phyloP scores from a whole-genome alignment of 1,140 invertebrate genomes.

The Drosophila nigrodunni region DNA sequence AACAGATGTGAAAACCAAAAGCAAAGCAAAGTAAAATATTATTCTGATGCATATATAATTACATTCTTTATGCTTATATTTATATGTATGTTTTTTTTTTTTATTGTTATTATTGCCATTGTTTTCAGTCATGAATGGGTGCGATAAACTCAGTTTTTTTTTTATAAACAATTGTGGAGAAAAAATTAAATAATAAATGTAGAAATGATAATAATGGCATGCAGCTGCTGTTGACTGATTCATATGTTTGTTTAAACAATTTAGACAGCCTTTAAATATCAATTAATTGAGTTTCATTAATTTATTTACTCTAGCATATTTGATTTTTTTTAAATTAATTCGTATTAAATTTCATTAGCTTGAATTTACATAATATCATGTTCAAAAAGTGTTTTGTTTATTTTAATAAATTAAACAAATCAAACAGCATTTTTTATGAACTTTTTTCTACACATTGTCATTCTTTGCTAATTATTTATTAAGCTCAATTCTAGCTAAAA shows the following conservation, averaged over 20 bases:
- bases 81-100: background rate
- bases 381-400: too few relatives aligned
- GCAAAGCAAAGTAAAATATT: slow-evolving; percentile 22
- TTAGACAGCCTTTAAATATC: background rate
- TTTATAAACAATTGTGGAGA: background rate
- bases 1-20: slow-evolving; percentile 39
- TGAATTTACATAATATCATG: background rate
- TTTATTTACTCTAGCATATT: too few relatives aligned
- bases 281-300: too few relatives aligned
- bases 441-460: too few relatives aligned
- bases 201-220: slow-evolving; percentile 1
- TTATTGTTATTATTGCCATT: slow-evolving; percentile 24
- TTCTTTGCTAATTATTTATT: too few relatives aligned
- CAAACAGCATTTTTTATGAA: too few relatives aligned
- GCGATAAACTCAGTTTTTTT: background rate
- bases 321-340: background rate
- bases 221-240: background rate
- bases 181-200: background rate
- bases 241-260: background rate
- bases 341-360: background rate
- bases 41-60: slow-evolving; percentile 39
- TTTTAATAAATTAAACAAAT: too few relatives aligned
- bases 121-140: slow-evolving; percentile 19
- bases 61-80: slow-evolving; percentile 7
- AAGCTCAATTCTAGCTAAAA: too few relatives aligned